Percentiles rank a stretch among this genome's conserved stretches.
These are phyloP conservation scores for Aplocera efformata DNA, from an alignment of 2,888 invertebrate species.

Conservation along the genomic window DNA sequence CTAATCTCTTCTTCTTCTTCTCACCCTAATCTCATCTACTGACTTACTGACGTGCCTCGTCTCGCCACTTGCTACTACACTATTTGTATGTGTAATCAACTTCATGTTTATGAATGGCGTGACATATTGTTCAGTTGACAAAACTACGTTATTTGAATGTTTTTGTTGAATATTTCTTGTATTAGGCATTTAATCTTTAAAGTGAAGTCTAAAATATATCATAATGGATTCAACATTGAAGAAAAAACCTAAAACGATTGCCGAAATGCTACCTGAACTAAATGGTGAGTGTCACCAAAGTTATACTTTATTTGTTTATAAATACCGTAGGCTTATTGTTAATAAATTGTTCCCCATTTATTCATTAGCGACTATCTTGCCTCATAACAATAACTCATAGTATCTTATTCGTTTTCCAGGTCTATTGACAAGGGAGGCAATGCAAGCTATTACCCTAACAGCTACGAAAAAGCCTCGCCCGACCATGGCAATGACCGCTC, in stretches of 20 bases:
- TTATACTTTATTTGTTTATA: no score
- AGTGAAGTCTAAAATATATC: conserved; percentile 14
- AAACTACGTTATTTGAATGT: conserved; percentile 30
- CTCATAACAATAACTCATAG: no score
- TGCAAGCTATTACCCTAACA: conserved; percentile 39
- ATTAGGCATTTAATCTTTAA: conserved; percentile 12
- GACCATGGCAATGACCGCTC: conserved; percentile 38
- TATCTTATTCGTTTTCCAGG: conserved; percentile 35
- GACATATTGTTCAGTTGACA: conserved; percentile 34
- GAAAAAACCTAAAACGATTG: conserved; percentile 53
- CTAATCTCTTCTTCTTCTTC: no score
- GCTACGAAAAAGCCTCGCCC: conserved; percentile 48
- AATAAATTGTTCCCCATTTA: no score
- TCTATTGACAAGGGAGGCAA: conserved; percentile 48
- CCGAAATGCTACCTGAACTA: conserved; percentile 56
- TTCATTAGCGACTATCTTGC: no score
- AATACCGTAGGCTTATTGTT: neutral
- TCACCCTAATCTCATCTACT: no score
- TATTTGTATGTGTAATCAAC: no score
- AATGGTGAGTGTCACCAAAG: conserved; percentile 46
- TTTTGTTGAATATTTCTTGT: conserved; percentile 20
- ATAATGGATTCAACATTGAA: conserved; percentile 45
- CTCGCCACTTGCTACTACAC: no score
- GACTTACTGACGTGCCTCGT: no score
- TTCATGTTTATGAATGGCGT: no score